Evolutionary conservation across 2,113 vertebrate genomes (phyloP).

Genomic region (Pleuronectes platessa): DNA sequence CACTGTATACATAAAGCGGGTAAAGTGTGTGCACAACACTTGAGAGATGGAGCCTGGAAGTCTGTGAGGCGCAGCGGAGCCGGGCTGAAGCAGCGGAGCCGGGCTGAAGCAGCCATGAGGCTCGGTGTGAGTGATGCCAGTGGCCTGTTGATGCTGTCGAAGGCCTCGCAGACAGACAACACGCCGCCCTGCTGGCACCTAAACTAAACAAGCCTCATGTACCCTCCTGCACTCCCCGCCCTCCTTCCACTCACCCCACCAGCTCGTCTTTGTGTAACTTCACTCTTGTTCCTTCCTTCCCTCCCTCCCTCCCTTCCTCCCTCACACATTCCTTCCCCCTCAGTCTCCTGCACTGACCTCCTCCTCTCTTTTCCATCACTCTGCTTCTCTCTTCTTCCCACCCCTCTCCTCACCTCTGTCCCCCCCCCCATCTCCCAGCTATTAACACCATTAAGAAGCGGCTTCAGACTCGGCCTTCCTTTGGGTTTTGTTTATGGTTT

Average conservation of each 20-base stretch:
- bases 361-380: slow-evolving; percentile 27
- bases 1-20: slow-evolving; percentile 52
- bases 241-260: slow-evolving; percentile 17
- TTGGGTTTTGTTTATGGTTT: slow-evolving; percentile 60
- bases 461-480: slow-evolving; percentile 53
- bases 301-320: slow-evolving; percentile 26
- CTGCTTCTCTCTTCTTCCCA: slow-evolving; percentile 13
- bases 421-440: slow-evolving; percentile 9
- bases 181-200: slow-evolving; percentile 48
- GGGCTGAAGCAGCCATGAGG: slow-evolving; percentile 18
- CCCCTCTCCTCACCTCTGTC: slow-evolving; percentile 7
- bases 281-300: slow-evolving; percentile 39
- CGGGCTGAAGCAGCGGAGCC: slow-evolving; percentile 11
- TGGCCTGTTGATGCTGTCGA: slow-evolving; percentile 47
- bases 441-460: slow-evolving; percentile 68
- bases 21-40: slow-evolving; percentile 56
- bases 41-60: slow-evolving; percentile 57
- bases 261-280: slow-evolving; percentile 32
- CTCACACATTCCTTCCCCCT: slow-evolving; percentile 47
- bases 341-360: slow-evolving; percentile 34
- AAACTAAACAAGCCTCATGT: slow-evolving; percentile 57
- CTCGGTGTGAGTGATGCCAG: slow-evolving; percentile 46
- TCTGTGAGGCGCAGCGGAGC: slow-evolving; percentile 44
- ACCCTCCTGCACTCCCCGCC: slow-evolving; percentile 2
- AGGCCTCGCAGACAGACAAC: slow-evolving; percentile 49